These are phyloP conservation scores for Oxyura jamaicensis DNA, from an alignment of 2,113 vertebrate species.

Conservation along the genomic window DNA sequence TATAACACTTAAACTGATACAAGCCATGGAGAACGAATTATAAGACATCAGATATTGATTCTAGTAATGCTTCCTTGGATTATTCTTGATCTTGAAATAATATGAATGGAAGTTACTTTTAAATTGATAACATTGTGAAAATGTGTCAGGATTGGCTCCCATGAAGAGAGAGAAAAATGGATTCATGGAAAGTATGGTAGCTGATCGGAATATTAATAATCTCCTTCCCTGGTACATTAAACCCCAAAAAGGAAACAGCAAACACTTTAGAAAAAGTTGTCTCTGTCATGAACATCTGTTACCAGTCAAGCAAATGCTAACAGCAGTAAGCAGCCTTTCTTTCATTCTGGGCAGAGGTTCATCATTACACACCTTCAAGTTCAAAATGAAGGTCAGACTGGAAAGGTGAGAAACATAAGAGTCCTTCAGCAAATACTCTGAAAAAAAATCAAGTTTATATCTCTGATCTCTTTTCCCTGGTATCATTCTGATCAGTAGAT, in stretches of 20 bases:
- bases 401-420: not conserved
- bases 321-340: slow-evolving; percentile 22
- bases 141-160: not conserved
- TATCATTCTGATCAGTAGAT: not conserved
- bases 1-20: not conserved
- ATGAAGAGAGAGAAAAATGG: slow-evolving; percentile 24
- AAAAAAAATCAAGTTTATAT: not conserved
- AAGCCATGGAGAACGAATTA: not conserved
- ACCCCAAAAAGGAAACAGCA: not conserved
- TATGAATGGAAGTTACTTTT: not conserved
- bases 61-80: not conserved
- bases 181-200: not conserved
- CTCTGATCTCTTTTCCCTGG: not conserved
- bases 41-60: not conserved
- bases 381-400: slow-evolving; percentile 36
- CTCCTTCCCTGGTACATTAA: not conserved
- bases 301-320: slow-evolving; percentile 35
- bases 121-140: slow-evolving; percentile 19
- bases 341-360: slow-evolving; percentile 36
- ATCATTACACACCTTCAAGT: slow-evolving; percentile 8
- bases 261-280: slow-evolving; percentile 19
- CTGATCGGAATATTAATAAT: slow-evolving; percentile 43
- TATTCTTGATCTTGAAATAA: not conserved
- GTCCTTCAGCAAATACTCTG: not conserved
- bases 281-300: slow-evolving; percentile 51